Evolutionary conservation across 2,797 vertebrate species (phyloP).

Genomic region (Characodon lateralis): DNA sequence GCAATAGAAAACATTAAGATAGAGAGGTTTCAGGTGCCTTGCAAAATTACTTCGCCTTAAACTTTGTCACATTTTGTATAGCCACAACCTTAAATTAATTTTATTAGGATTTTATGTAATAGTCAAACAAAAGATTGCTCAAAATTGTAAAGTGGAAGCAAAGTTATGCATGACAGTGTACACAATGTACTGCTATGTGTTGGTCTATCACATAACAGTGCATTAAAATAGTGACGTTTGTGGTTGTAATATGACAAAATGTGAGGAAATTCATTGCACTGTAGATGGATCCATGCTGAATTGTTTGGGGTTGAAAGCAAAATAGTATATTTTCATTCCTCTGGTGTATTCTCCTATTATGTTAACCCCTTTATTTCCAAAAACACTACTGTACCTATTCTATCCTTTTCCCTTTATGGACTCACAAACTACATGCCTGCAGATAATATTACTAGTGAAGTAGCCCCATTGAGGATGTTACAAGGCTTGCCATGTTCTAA

Average conservation of each 20-base stretch:
- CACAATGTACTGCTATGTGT: not conserved
- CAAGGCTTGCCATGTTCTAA: conserved; percentile 26
- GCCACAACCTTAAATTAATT: not conserved
- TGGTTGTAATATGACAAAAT: not conserved
- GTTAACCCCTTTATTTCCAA: conserved; percentile 6
- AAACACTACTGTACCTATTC: not conserved
- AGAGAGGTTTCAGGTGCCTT: too few relatives aligned
- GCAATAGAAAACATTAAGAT: too few relatives aligned
- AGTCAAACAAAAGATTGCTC: not conserved
- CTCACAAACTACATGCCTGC: conserved; percentile 16
- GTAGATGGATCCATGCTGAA: not conserved
- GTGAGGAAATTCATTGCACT: not conserved
- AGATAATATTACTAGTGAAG: conserved; percentile 32
- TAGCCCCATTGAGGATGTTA: conserved; percentile 21
- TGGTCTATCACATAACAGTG: not conserved
- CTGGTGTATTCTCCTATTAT: not conserved
- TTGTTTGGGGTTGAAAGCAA: not conserved
- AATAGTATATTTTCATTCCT: conserved; percentile 1
- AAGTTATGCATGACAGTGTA: not conserved
- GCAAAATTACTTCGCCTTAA: not conserved
- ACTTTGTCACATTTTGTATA: not conserved
- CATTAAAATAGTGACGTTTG: not conserved
- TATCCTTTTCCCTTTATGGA: not conserved
- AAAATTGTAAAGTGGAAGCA: not conserved
- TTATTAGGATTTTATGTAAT: not conserved